Percentiles rank a stretch among this genome's conserved stretches.
phyloP scores from a whole-genome alignment of 1,140 invertebrate species.

The Brachionus calyciflorus region DNA sequence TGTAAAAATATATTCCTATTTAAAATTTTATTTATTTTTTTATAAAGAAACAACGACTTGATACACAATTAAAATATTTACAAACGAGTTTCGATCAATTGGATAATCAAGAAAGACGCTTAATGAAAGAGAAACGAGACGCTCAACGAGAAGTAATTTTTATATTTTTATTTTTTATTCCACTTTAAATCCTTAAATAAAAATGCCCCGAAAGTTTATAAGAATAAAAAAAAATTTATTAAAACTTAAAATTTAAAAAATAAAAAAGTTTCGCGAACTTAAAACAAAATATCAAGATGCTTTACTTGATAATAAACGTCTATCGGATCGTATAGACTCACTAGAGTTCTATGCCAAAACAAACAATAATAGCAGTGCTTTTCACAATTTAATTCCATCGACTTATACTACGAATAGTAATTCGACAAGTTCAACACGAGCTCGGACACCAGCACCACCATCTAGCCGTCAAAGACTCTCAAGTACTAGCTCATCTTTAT shows the following conservation, averaged over 20 bases:
- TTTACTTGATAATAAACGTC: constrained; percentile 36
- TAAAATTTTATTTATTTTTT: background rate
- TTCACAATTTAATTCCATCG: constrained; percentile 40
- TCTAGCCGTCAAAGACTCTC: background rate
- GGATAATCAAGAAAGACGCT: constrained; percentile 11
- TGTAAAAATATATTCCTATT: background rate
- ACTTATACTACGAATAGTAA: background rate
- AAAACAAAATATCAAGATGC: constrained; percentile 45
- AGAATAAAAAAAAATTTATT: background rate
- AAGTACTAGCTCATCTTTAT: too few relatives aligned
- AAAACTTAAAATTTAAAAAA: background rate
- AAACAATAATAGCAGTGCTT: constrained; percentile 25
- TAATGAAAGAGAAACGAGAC: constrained; percentile 33
- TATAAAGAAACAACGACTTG: constrained; percentile 19
- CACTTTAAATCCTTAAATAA: background rate
- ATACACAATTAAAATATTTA: constrained; percentile 41
- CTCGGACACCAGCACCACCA: constrained; percentile 20
- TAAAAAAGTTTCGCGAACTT: constrained; percentile 40
- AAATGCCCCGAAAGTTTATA: background rate
- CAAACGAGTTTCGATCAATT: constrained; percentile 30
- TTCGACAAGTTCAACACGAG: background rate
- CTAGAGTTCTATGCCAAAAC: constrained; percentile 38
- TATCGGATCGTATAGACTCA: constrained; percentile 45
- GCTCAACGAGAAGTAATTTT: constrained; percentile 41
- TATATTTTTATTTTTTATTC: background rate